These are phyloP conservation scores for Gymnoscopelus braueri DNA, from an alignment of 2,797 vertebrate species.

Conservation along the genomic window DNA sequence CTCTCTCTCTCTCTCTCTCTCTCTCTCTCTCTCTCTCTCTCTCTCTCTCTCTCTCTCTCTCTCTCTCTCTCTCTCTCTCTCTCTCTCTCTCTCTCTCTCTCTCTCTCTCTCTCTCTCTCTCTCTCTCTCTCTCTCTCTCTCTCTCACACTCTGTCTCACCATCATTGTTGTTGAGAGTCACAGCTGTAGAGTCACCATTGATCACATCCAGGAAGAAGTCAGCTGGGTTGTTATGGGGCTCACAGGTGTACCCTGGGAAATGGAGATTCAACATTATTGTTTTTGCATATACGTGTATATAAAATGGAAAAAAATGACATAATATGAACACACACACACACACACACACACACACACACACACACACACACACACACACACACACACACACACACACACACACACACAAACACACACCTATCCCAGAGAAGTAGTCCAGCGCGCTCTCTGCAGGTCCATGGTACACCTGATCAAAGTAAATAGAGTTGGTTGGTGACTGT, in stretches of 20 bases:
- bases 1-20: too few relatives aligned
- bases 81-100: neutral
- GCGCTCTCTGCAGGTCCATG: constrained; percentile 72
- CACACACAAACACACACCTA: constrained; percentile 61
- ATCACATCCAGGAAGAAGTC: constrained; percentile 95
- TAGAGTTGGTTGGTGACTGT: too few relatives aligned
- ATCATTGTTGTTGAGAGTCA: constrained; percentile 60
- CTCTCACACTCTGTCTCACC: constrained; percentile 11
- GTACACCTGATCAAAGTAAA: constrained; percentile 62
- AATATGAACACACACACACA: too few relatives aligned
- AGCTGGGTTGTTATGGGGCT: constrained; percentile 91
- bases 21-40: too few relatives aligned
- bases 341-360: neutral
- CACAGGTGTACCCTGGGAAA: constrained; percentile 87
- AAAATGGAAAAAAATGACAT: too few relatives aligned
- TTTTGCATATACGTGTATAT: too few relatives aligned
- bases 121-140: too few relatives aligned
- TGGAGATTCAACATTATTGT: neutral
- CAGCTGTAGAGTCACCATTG: constrained; percentile 86
- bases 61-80: too few relatives aligned
- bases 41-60: neutral
- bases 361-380: too few relatives aligned
- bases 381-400: too few relatives aligned
- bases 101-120: neutral
- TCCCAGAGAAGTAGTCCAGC: constrained; percentile 77